phyloP scores from a whole-genome alignment of 1,140 invertebrate genomes.

The Scaptomyza montana region DNA sequence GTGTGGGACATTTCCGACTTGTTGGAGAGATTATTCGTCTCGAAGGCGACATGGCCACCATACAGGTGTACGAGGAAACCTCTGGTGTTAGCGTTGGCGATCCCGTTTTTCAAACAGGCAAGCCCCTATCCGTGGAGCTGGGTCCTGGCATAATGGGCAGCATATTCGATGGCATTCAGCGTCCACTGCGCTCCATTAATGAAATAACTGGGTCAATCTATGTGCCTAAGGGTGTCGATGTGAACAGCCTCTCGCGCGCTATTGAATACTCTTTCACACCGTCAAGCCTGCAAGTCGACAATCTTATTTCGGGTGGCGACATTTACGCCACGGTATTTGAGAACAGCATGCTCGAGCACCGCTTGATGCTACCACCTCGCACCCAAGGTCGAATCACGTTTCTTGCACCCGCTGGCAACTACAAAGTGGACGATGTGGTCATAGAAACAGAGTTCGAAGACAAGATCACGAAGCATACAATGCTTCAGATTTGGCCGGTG shows the following conservation, averaged over 20 bases:
- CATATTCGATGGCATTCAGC: constrained; percentile 93
- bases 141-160: constrained; percentile 88
- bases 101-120: constrained; percentile 91
- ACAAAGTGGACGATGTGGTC: constrained; percentile 96
- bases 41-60: constrained; percentile 85
- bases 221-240: constrained; percentile 99
- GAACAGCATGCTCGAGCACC: constrained; percentile 98
- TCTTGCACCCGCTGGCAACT: constrained; percentile 95
- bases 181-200: constrained; percentile 90
- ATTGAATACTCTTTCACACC: constrained; percentile 96
- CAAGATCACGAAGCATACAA: constrained; percentile 93
- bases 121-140: constrained; percentile 92
- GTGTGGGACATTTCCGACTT: constrained; percentile 88
- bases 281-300: constrained; percentile 90
- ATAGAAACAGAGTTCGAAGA: constrained; percentile 99
- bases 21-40: constrained; percentile 91
- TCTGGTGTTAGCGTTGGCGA: constrained; percentile 94
- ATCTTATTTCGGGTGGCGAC: constrained; percentile 98
- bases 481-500: constrained; percentile 98
- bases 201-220: constrained; percentile 97
- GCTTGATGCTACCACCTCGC: constrained; percentile 95
- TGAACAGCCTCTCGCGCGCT: constrained; percentile 92
- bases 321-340: constrained; percentile 97
- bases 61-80: constrained; percentile 93
- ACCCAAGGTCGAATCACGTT: constrained; percentile 97